Base-by-base conservation (phyloP, 2,888 invertebrate species). In the Lamellibrachia columna region DNA sequence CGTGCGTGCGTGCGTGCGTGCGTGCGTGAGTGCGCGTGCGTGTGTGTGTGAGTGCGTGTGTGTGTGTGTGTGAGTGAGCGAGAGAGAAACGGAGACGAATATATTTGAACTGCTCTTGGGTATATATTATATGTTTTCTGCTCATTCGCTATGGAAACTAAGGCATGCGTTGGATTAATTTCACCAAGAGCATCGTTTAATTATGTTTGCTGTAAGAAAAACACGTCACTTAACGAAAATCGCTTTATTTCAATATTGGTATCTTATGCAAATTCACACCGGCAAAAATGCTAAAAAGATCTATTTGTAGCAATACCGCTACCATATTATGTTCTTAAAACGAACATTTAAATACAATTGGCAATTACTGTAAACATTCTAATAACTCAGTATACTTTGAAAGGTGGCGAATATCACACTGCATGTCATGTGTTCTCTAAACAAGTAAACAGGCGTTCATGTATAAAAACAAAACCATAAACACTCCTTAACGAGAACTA, bases 231-330 rank as follows among this genome's bases (percentile, higher is more conserved):
- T 75, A 75, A 75, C 75, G 22, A 75, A 75, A 22, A 75, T 75
- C n/a, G 75, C 75, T 11, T 75, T 75, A 75, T 75, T 60, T 75
- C 4, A 75, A 22, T 22, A 75, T 75, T 75, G 15, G 15, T 22
- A 75, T 75, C 75, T 75, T 75, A 75, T 75, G n/a, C 75, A 75
- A 75, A 75, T 75, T 75, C 75, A 75, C 75, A 75, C 75, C 75
- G 75, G 75, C 75, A 75, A 11, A 75, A 75, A 75, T 75, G 55
- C 75, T 11, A 6, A 75, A 15, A n/a, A 75, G n/a, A 75, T 75
- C 75, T 75, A 75, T 75, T 22, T 22, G 75, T 75, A 75, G 75
- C 75, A 75, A 75, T 75, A 75, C 75, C 75, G 75, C 75, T 75
- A 75, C 75, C n/a, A 75, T 75, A n/a, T 75, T 6, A 6, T 75